Evolutionary conservation across 2,113 vertebrate species (phyloP), one percentile per base, ranked within the genome.

Genomic region (Petroica traversi): DNA sequence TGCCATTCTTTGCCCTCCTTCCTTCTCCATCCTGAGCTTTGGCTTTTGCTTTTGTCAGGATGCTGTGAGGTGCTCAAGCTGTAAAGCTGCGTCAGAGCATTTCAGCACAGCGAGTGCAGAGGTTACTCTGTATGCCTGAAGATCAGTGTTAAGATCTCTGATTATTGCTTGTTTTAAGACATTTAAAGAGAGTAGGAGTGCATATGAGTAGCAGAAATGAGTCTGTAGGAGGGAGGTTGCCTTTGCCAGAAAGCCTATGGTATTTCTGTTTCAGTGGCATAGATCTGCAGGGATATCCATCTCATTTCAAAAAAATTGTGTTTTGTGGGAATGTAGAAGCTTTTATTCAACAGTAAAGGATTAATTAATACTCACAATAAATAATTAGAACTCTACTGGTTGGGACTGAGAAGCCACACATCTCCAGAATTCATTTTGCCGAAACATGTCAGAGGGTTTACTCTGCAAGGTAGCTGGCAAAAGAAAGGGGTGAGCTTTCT

Each of bases 21-120:
- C 25, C 51, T 18, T 51, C 23, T 61, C 29, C 12, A 4, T n/a
- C 2, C 0, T 25, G 11, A 26, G 48, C 0, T 0, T 16, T 54
- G 18, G 24, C 28, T 48, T 45, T 59, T 87, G 79, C 71, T 54
- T 45, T 57, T 61, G 57, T 75, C 33, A 58, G 67, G 59, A 14
- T 55, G 45, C 28, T 61, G 43, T 55, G 38, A 49, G 34, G 38
- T 4, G 3, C 62, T 54, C 3, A 8, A 41, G 49, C 38, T 83
- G 48, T 80, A 54, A 63, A 92, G 26, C 51, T 54, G 28, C 5
- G 0, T 83, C 63, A 62, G 85, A 85, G 46, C 33, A 3, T 71
- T 86, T 95, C 55, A 69, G 43, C n/a, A 4, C 12, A 57, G 25
- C 3, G 4, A 28, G n/a, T 80, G 28, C 66, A 51, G 49, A 45